These are phyloP conservation scores for Araneus ventricosus DNA, from an alignment of 1,140 invertebrate genomes.

Conservation along the genomic window DNA sequence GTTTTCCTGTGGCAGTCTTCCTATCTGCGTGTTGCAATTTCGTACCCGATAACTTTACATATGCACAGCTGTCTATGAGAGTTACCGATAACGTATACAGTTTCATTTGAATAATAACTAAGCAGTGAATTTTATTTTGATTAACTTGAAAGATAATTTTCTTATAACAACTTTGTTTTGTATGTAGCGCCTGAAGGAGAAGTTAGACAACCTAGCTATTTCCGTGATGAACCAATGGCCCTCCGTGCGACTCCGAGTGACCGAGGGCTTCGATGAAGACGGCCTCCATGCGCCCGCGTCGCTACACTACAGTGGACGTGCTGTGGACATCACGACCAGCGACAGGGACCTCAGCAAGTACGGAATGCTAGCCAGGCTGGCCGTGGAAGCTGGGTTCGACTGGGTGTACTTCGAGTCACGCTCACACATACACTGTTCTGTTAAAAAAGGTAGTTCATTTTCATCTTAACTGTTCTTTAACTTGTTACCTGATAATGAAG, in stretches of 20 bases:
- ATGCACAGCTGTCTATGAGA: too few relatives aligned
- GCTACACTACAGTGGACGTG: conserved; percentile 96
- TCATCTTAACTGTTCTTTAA: too few relatives aligned
- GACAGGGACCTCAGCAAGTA: conserved; percentile 95
- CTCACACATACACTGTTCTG: conserved; percentile 97
- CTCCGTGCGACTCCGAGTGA: conserved; percentile 93
- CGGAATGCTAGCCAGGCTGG: conserved; percentile 96
- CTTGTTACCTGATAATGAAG: too few relatives aligned
- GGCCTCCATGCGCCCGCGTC: conserved; percentile 88
- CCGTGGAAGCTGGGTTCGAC: conserved; percentile 98
- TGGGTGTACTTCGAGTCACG: conserved; percentile 98
- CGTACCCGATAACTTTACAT: too few relatives aligned
- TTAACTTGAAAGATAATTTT: too few relatives aligned
- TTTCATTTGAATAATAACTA: too few relatives aligned
- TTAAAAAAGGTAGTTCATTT: conserved; percentile 92
- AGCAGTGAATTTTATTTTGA: too few relatives aligned
- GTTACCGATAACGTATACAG: too few relatives aligned
- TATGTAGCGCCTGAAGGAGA: conserved; percentile 96
- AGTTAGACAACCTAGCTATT: conserved; percentile 95
- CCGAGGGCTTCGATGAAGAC: conserved; percentile 96
- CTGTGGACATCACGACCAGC: conserved; percentile 96
- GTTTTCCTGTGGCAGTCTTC: too few relatives aligned
- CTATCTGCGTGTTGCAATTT: too few relatives aligned
- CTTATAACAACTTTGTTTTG: conserved; percentile 39
- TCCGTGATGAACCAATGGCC: conserved; percentile 99